Percentiles rank a stretch among this genome's conserved stretches.
phyloP scores from a whole-genome alignment of 2,113 vertebrate species.

The Mesoclemmys tuberculata region DNA sequence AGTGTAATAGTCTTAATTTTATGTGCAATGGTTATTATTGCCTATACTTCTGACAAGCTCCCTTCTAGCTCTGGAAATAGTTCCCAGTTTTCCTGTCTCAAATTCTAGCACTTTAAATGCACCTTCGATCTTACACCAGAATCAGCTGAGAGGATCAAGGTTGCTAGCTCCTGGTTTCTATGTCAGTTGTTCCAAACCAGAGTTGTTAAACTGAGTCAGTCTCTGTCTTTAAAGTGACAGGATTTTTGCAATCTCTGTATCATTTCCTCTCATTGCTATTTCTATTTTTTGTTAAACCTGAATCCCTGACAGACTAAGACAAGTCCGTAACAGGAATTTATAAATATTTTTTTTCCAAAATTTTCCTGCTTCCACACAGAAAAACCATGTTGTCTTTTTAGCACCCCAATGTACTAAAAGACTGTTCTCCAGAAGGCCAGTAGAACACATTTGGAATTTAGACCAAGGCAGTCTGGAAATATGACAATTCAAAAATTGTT shows the following conservation, averaged over 20 bases:
- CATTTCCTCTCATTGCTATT: not conserved
- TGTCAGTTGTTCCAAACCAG: not conserved
- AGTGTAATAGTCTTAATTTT: accelerated
- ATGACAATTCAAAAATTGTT: not conserved
- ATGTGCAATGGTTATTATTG: not conserved
- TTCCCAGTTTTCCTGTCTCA: not conserved
- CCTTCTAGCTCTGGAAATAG: not conserved
- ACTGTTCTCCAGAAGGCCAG: not conserved
- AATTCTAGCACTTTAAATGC: not conserved
- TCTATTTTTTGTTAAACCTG: not conserved
- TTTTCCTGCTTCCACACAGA: not conserved
- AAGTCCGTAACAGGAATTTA: not conserved
- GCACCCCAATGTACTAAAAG: not conserved
- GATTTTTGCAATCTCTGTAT: not conserved
- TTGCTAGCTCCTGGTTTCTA: not conserved
- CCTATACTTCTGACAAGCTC: not conserved
- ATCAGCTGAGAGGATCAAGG: not conserved
- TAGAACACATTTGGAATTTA: not conserved
- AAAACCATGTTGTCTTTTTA: not conserved
- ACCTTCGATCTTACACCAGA: not conserved
- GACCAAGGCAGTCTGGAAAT: not conserved
- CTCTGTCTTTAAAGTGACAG: not conserved
- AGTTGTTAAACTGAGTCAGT: not conserved
- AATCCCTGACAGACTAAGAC: not conserved
- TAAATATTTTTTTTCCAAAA: not conserved